Conservation (phyloP, 2,113 vertebrate species). For the Oncorhynchus nerka region DNA sequence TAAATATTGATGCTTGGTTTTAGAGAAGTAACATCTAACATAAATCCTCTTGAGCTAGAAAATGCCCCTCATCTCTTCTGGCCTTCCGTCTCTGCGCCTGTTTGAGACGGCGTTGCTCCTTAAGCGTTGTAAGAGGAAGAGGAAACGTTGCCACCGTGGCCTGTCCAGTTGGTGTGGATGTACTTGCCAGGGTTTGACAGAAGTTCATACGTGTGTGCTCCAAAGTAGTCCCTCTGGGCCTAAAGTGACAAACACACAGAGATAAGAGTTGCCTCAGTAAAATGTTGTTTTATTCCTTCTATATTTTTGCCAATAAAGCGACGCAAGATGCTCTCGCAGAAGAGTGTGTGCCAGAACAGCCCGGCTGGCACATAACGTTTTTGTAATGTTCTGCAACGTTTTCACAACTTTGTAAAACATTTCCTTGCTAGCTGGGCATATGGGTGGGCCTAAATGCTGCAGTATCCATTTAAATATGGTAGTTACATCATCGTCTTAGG, state of each 20-base stretch:
- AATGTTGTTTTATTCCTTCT: background rate
- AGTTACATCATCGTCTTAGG: background rate
- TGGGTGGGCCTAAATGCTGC: background rate
- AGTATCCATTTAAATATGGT: background rate
- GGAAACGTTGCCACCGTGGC: constrained; percentile 87
- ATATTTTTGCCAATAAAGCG: too few relatives aligned
- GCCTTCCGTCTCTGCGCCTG: background rate
- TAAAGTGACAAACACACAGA: constrained; percentile 43
- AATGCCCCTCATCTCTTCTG: background rate
- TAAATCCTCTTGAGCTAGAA: constrained; percentile 12
- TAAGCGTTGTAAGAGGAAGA: constrained; percentile 93
- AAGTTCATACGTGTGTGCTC: constrained; percentile 93
- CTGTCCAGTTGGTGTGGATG: constrained; percentile 97
- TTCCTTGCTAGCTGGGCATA: too few relatives aligned
- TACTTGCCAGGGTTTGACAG: constrained; percentile 81
- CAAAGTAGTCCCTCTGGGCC: constrained; percentile 98
- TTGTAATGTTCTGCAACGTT: too few relatives aligned
- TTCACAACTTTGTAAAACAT: too few relatives aligned
- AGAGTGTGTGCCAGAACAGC: background rate
- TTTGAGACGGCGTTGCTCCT: background rate
- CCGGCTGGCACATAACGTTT: too few relatives aligned
- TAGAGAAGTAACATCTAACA: constrained; percentile 47
- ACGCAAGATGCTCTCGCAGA: too few relatives aligned
- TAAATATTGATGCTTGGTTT: constrained; percentile 24
- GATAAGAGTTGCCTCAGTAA: background rate